These are phyloP conservation scores for Myiozetetes cayanensis DNA, from an alignment of 2,113 vertebrate species.

Conservation along the genomic window DNA sequence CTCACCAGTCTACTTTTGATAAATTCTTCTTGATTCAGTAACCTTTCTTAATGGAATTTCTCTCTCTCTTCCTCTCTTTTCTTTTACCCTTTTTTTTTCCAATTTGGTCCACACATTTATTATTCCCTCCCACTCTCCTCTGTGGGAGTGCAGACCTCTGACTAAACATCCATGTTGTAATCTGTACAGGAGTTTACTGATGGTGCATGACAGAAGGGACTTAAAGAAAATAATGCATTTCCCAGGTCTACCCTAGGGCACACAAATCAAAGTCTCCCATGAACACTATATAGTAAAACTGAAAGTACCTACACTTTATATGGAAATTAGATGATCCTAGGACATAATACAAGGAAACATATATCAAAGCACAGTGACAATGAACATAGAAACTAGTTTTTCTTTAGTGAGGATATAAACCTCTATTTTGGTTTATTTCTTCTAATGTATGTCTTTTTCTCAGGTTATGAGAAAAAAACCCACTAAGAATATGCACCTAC, in stretches of 20 bases:
- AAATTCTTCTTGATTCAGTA: slow-evolving; percentile 75
- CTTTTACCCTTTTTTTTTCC: background rate
- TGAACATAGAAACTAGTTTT: slow-evolving; percentile 31
- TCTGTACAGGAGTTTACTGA: slow-evolving; percentile 61
- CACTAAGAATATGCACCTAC: background rate
- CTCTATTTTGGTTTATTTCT: slow-evolving; percentile 29
- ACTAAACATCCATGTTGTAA: slow-evolving; percentile 69
- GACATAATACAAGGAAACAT: slow-evolving; percentile 62
- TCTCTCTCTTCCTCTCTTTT: slow-evolving; percentile 47
- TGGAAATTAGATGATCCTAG: slow-evolving; percentile 75
- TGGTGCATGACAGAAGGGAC: slow-evolving; percentile 65
- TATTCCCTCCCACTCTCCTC: slow-evolving; percentile 37
- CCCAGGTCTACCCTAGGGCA: slow-evolving; percentile 72
- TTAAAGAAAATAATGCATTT: slow-evolving; percentile 73
- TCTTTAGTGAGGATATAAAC: background rate
- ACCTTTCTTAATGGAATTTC: slow-evolving; percentile 70
- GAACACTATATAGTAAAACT: slow-evolving; percentile 62
- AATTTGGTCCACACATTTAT: slow-evolving; percentile 39
- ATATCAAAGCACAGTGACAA: slow-evolving; percentile 69
- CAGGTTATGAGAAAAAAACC: background rate
- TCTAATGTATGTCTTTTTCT: background rate
- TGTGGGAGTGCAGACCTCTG: slow-evolving; percentile 52
- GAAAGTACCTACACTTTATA: slow-evolving; percentile 75
- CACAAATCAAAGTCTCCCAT: slow-evolving; percentile 77
- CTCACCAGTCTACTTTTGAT: slow-evolving; percentile 62